Conservation (phyloP, 2,113 vertebrate genomes). For the Thamnaconus septentrionalis region DNA sequence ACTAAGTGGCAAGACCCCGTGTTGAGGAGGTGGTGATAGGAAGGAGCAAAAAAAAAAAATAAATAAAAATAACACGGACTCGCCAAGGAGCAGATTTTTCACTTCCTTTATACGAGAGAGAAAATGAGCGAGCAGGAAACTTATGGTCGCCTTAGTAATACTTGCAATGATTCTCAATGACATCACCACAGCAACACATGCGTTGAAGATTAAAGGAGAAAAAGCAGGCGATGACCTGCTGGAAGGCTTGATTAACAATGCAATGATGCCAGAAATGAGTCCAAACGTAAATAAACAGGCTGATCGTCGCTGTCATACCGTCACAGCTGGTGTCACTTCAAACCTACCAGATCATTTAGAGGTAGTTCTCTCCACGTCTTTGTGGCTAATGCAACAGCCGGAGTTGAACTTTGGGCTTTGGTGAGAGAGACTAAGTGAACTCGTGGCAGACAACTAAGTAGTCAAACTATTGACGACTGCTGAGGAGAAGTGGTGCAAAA, state of each 20-base stretch:
- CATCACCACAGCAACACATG: constrained; percentile 63
- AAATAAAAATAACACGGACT: constrained; percentile 41
- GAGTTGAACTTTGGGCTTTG: too few species aligned
- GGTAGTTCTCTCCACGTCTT: too few species aligned
- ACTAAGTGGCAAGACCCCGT: constrained; percentile 61
- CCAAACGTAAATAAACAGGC: too few species aligned
- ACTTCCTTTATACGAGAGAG: constrained; percentile 31
- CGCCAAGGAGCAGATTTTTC: constrained; percentile 40
- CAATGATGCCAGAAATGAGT: constrained; percentile 5
- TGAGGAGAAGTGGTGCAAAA: constrained; percentile 8
- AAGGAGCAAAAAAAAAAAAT: constrained; percentile 23
- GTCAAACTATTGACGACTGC: not conserved
- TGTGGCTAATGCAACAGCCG: too few species aligned
- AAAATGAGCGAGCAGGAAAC: constrained; percentile 31
- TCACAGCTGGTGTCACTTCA: too few species aligned
- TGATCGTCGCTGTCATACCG: too few species aligned
- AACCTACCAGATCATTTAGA: too few species aligned
- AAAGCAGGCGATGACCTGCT: constrained; percentile 29
- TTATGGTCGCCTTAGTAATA: constrained; percentile 65
- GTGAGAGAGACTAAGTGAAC: not conserved
- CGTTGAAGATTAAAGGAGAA: constrained; percentile 36
- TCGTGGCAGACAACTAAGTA: constrained; percentile 7
- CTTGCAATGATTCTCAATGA: constrained; percentile 75
- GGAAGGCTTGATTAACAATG: constrained; percentile 28
- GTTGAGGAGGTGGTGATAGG: constrained; percentile 36